Percentiles rank a stretch among this genome's conserved stretches.
phyloP scores from a whole-genome alignment of 2,888 invertebrate species.

The Kryphioiulus occultus region DNA sequence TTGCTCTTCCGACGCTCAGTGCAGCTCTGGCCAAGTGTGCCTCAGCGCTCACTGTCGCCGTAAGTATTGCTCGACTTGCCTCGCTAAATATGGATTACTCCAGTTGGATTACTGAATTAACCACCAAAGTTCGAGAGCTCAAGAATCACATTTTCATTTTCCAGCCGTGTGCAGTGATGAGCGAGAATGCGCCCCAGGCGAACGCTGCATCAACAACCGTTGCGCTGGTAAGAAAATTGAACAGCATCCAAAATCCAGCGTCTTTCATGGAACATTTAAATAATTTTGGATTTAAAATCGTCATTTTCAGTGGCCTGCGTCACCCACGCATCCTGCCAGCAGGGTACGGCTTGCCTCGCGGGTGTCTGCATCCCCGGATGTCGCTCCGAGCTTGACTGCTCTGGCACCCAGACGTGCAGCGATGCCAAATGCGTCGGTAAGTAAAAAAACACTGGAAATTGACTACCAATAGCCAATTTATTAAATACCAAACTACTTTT shows the following conservation, averaged over 20 bases:
- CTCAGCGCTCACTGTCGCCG: conserved; percentile 81
- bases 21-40: conserved; percentile 77
- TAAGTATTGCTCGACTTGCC: conserved; percentile 56
- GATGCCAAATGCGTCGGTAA: conserved; percentile 77
- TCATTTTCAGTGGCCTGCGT: conserved; percentile 72
- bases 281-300: neutral
- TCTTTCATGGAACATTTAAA: too few species aligned
- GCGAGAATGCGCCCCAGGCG: conserved; percentile 80
- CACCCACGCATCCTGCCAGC: conserved; percentile 80
- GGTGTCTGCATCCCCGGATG: conserved; percentile 85
- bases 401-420: conserved; percentile 78
- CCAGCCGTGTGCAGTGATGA: conserved; percentile 76
- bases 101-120: neutral
- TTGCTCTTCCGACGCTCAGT: conserved; percentile 77
- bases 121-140: neutral
- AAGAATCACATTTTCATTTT: conserved; percentile 44
- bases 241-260: too few species aligned
- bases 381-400: conserved; percentile 82
- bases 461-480: neutral
- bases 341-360: conserved; percentile 79
- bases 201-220: conserved; percentile 78
- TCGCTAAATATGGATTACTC: too few species aligned
- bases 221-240: conserved; percentile 66
- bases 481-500: neutral
- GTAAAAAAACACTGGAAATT: neutral